Conservation (phyloP, 2,888 invertebrate species). For the Dilophus febrilis region DNA sequence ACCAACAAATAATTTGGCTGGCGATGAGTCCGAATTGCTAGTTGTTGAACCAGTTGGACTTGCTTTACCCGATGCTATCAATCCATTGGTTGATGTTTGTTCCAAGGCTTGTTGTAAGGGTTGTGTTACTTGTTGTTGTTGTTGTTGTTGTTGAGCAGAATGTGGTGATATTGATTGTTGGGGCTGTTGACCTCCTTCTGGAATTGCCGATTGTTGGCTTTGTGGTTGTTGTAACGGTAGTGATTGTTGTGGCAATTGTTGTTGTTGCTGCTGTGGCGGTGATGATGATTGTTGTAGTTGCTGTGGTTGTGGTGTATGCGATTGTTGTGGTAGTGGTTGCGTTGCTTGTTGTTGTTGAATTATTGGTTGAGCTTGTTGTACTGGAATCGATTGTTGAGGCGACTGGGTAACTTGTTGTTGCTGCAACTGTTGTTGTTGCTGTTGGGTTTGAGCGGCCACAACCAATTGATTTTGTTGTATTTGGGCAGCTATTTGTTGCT, state of each 20-base stretch:
- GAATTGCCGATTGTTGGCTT: slow-evolving; percentile 26
- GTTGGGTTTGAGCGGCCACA: no score
- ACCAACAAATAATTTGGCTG: slow-evolving; percentile 77
- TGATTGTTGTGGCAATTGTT: slow-evolving; percentile 12
- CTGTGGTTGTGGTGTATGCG: slow-evolving; percentile 23
- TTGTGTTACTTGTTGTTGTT: slow-evolving; percentile 16
- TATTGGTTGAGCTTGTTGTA: slow-evolving; percentile 30
- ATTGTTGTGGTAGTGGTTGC: slow-evolving; percentile 17
- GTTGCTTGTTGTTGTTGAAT: slow-evolving; percentile 20
- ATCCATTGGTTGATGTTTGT: slow-evolving; percentile 7
- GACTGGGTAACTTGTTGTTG: slow-evolving; percentile 11
- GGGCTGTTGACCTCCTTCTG: slow-evolving; percentile 12
- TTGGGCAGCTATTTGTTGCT: no score
- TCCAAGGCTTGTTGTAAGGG: slow-evolving; percentile 29
- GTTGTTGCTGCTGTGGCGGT: background rate
- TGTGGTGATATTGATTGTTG: slow-evolving; percentile 16
- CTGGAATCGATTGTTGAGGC: slow-evolving; percentile 23
- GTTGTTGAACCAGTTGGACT: slow-evolving; percentile 62
- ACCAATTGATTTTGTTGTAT: no score
- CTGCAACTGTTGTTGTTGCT: slow-evolving; percentile 29
- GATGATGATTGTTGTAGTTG: slow-evolving; percentile 3
- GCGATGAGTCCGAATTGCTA: slow-evolving; percentile 41
- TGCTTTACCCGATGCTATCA: slow-evolving; percentile 32
- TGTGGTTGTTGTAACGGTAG: slow-evolving; percentile 16
- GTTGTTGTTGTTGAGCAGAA: slow-evolving; percentile 12